These are phyloP conservation scores for Corythornis leucogaster DNA, from an alignment of 2,797 vertebrate species.

Conservation along the genomic window DNA sequence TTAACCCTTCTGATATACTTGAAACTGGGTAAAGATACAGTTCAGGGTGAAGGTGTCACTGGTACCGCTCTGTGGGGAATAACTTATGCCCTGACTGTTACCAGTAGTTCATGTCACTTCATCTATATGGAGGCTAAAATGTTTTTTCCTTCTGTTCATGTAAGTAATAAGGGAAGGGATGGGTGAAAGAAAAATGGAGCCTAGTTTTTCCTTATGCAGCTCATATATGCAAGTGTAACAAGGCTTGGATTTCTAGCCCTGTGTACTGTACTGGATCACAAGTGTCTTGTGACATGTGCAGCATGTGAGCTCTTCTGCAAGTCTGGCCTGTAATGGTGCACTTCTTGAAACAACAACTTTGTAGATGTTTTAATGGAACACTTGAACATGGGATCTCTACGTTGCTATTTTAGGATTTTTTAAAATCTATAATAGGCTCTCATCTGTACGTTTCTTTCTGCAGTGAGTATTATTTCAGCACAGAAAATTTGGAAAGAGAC, in stretches of 20 bases:
- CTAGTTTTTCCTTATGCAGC: background rate
- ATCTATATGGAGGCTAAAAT: background rate
- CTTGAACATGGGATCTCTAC: background rate
- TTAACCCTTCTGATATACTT: slow-evolving; percentile 1
- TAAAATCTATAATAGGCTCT: background rate
- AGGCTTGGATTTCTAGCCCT: background rate
- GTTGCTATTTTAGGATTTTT: background rate
- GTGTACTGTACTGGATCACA: background rate
- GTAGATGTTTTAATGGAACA: background rate
- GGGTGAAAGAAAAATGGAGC: background rate
- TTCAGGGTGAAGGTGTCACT: slow-evolving; percentile 17
- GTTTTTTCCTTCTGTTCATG: slow-evolving; percentile 16
- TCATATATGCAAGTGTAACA: background rate
- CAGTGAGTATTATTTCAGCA: slow-evolving; percentile 98
- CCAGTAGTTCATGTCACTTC: slow-evolving; percentile 35
- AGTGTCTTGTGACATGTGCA: background rate
- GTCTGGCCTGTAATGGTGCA: background rate
- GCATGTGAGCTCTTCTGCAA: background rate
- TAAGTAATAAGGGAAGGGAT: slow-evolving; percentile 32
- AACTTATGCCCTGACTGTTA: background rate
- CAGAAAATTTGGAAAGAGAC: slow-evolving; percentile 94
- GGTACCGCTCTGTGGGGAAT: background rate
- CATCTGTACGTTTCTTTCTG: slow-evolving; percentile 47
- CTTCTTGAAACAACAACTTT: background rate
- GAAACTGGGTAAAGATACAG: background rate